Base-by-base conservation (phyloP, 2,113 vertebrate genomes). In the Ictidomys tridecemlineatus region DNA sequence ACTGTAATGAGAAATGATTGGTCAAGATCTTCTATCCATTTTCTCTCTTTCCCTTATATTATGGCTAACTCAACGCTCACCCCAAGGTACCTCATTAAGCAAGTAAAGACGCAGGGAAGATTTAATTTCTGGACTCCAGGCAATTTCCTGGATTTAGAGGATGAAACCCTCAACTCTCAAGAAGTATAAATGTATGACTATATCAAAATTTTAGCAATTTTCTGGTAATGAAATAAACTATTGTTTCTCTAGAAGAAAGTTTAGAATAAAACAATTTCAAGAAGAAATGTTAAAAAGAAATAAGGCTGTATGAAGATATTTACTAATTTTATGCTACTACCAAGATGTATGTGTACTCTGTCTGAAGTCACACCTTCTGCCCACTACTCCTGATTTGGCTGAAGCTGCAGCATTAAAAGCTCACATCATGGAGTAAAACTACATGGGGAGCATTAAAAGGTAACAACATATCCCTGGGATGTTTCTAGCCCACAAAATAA, bases 401-500 rank as follows among this genome's bases (percentile, higher is more conserved):
- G 8, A 72, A 26, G n/a, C 42, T 69, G 42, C 2, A 42, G 13
- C 28, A 8, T 0, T 9, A 30, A 8, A 73, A 51, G 10, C 30
- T 45, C 7, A 77, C n/a, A 37, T 58, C 32, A 42, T 12, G 7
- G 34, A 51, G 28, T 85, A 51, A 56, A 67, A 84, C 70, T 13
- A 18, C 12, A 83, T 51, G 22, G 30, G 42, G 20, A 39, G n/a
- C 32, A 37, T 45, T 22, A 90, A 72, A 48, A 45, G 37, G 22
- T 79, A 93, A 37, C 16, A 91, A 42, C 17, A 63, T 48, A 53
- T 77, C 20, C 91, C 58, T 32, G 42, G 73, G 82, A 26, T 56
- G n/a, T 76, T 85, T 67, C 80, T 39, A 73, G 53, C 51, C 63
- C 92, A 76, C 34, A 90, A 90, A 89, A 93, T 34, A 73, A 80